Evolutionary conservation across 2,888 invertebrate genomes (phyloP).

Genomic region (Vesta saturnalis): DNA sequence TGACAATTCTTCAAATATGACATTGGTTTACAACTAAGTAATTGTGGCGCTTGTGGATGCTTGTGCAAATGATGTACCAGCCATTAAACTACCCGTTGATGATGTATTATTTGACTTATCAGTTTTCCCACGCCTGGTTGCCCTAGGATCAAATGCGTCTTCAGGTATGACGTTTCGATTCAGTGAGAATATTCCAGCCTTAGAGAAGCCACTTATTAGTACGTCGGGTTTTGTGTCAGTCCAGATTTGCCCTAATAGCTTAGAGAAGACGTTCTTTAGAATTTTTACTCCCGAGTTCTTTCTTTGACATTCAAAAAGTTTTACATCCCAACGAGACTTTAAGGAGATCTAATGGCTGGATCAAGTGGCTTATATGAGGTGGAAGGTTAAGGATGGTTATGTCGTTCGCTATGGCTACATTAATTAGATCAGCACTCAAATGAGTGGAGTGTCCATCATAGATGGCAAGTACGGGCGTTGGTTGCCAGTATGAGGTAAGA

Average conservation of each 20-base stretch:
- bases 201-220: neutral
- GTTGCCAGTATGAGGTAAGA: neutral
- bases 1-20: neutral
- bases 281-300: too few relatives aligned
- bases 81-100: neutral
- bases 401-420: neutral
- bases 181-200: neutral
- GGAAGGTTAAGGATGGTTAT: neutral
- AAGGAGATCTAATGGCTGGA: too few relatives aligned
- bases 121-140: neutral
- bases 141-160: neutral
- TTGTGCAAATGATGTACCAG: neutral
- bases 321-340: too few relatives aligned
- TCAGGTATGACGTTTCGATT: neutral
- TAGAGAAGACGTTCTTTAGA: too few relatives aligned
- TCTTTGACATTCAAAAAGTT: too few relatives aligned
- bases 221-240: neutral
- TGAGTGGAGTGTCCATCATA: neutral
- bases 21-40: too few relatives aligned
- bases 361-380: neutral
- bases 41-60: too few relatives aligned
- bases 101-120: neutral
- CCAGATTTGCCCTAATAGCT: neutral
- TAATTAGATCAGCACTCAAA: neutral
- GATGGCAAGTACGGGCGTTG: neutral